Evolutionary conservation across 2,888 invertebrate species (phyloP).

Genomic region (Lasioglossum marginatum): DNA sequence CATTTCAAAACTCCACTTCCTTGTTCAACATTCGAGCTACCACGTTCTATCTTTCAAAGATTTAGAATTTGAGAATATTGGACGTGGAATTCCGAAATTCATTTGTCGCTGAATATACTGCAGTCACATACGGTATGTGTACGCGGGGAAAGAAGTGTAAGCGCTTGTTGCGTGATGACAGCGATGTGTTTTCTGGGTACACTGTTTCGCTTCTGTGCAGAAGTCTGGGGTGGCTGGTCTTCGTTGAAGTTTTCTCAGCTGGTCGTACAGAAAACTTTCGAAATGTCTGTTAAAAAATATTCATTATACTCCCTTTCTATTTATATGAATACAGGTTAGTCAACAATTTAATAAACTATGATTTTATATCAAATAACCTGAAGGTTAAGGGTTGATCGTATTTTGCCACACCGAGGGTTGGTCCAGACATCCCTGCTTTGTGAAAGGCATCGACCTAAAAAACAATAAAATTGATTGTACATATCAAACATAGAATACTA

Average conservation of each 20-base stretch:
- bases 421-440: slow-evolving; percentile 82
- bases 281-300: slow-evolving; percentile 85
- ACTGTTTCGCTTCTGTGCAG: slow-evolving; percentile 91
- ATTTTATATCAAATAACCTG: slow-evolving; percentile 69
- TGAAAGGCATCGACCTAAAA: slow-evolving; percentile 82
- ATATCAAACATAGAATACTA: neutral
- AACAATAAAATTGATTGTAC: neutral
- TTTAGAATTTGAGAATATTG: neutral
- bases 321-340: neutral
- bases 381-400: slow-evolving; percentile 82
- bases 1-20: slow-evolving; percentile 37
- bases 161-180: slow-evolving; percentile 97
- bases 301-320: neutral
- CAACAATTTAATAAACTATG: neutral
- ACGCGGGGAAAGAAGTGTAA: slow-evolving; percentile 92
- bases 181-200: slow-evolving; percentile 94
- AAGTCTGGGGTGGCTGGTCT: slow-evolving; percentile 85
- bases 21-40: neutral
- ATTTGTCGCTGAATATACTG: neutral
- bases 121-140: slow-evolving; percentile 81
- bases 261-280: slow-evolving; percentile 95
- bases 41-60: neutral
- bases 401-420: slow-evolving; percentile 81
- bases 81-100: slow-evolving; percentile 50
- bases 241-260: slow-evolving; percentile 91